Evolutionary conservation across 2,888 invertebrate species (phyloP).

Genomic region (Papilio protenor): DNA sequence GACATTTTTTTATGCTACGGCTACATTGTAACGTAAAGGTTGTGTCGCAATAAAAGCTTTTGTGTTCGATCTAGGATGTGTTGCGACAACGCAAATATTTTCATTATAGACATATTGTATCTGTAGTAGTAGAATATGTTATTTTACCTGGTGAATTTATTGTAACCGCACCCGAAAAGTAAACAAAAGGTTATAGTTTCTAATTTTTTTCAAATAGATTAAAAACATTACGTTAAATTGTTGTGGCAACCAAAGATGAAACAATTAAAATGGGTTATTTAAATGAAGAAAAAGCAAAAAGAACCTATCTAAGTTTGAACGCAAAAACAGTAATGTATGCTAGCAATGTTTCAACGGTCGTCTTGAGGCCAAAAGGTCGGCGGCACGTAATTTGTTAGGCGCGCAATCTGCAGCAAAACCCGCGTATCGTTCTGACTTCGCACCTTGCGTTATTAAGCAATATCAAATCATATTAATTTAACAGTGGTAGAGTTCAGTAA

Average conservation of each 20-base stretch:
- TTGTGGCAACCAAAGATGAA: no score
- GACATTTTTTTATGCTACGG: no score
- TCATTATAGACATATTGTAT: no score
- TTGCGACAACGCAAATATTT: no score
- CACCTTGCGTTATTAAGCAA: constrained; percentile 16
- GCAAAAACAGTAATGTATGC: constrained; percentile 10
- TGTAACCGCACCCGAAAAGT: no score
- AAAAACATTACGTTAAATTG: no score
- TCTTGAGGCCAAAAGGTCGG: constrained; percentile 26
- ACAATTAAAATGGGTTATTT: not conserved
- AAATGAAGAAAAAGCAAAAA: not conserved
- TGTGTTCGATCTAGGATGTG: no score
- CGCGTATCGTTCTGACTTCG: not conserved
- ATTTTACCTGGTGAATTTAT: no score
- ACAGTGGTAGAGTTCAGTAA: not conserved
- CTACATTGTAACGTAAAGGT: not conserved
- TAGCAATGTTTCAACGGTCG: constrained; percentile 6
- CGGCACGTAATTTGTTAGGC: constrained; percentile 24
- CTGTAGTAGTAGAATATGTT: no score
- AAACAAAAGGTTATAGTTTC: no score
- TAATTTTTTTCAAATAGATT: no score
- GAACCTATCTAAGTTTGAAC: not conserved
- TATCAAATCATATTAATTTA: constrained; percentile 11
- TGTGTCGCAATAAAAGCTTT: no score
- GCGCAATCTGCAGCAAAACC: not conserved